Base-by-base conservation (phyloP, 2,113 vertebrate genomes). In the Erythrocebus patas region DNA sequence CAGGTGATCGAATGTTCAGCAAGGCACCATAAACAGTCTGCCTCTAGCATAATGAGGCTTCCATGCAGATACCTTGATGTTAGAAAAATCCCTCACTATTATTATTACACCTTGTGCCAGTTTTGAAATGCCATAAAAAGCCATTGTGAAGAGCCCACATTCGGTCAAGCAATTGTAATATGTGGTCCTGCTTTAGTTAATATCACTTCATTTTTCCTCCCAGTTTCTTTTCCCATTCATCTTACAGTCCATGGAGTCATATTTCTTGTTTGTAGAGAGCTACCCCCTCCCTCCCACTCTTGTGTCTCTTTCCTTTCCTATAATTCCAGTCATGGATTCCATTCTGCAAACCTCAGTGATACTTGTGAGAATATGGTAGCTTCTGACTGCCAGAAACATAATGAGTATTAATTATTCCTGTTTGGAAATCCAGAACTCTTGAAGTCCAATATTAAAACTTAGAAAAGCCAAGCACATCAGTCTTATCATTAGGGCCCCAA, bases 371-470 rank as follows among this genome's bases (percentile, higher is more conserved):
- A 17, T 25, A 1, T 18, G 12, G 8, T 48, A 22, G 68, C 61
- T 59, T 66, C 81, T 52, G 27, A 87, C 8, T 14, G 20, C 14
- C 18, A 45, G 18, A 59, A 40, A 48, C 59, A 48, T 57, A 13
- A 16, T 73, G 68, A 72, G 14, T 27, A 45, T 80, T 66, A 75
- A 57, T 32, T 14, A 43, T 61, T 66, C 50, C 9, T 25, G 6
- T 52, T 82, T 87, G 55, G 59, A 93, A 95, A 72, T 40, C 88
- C 79, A 64, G 40, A 38, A 73, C 38, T 61, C 66, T 57, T 97
- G 6, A 66, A 40, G 59, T 9, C 86, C 10, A 40, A 23, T 43
- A 59, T 61, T 92, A 80, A 92, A 76, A 38, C 75, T 25, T 45
- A 92, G 27, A 32, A 64, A 91, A 22, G 45, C 43, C 23, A n/a